phyloP scores from a whole-genome alignment of 92 coral and sea anemone genomes.

The Palythoa grandis region DNA sequence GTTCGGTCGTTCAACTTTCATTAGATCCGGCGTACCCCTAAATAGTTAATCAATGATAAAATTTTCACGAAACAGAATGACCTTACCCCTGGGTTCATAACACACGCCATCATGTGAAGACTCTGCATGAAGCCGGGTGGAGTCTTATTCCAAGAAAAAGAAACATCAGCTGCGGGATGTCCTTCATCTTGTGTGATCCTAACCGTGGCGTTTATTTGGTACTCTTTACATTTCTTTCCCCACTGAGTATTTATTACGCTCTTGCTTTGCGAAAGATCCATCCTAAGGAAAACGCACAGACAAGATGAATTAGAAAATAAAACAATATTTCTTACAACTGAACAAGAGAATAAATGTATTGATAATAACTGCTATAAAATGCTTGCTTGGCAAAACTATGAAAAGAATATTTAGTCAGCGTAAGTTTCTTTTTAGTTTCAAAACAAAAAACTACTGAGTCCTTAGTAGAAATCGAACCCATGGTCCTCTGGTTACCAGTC shows the following conservation, averaged over 20 bases:
- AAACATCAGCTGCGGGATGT: constrained; percentile 38
- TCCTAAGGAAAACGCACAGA: background rate
- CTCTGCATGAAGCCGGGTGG: constrained; percentile 13
- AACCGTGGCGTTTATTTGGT: constrained; percentile 33
- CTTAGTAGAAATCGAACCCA: too few species aligned
- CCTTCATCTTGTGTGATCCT: constrained; percentile 31
- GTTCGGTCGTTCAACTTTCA: too few species aligned
- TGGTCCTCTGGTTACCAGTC: too few species aligned
- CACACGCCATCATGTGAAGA: constrained; percentile 15
- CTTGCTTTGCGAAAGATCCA: constrained; percentile 27
- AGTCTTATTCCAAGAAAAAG: constrained; percentile 44
- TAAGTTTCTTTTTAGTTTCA: too few species aligned
- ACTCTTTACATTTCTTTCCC: constrained; percentile 51
- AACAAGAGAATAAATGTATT: too few species aligned
- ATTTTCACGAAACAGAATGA: background rate
- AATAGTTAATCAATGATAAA: too few species aligned
- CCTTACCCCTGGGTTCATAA: constrained; percentile 47
- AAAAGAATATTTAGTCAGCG: too few species aligned
- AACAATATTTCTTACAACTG: background rate
- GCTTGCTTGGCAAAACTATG: too few species aligned
- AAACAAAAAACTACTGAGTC: too few species aligned
- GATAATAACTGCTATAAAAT: too few species aligned
- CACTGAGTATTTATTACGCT: constrained; percentile 33
- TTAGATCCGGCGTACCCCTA: too few species aligned
- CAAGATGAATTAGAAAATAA: background rate